Base-by-base conservation (phyloP, 2,888 invertebrate genomes). In the Idaea biselata region DNA sequence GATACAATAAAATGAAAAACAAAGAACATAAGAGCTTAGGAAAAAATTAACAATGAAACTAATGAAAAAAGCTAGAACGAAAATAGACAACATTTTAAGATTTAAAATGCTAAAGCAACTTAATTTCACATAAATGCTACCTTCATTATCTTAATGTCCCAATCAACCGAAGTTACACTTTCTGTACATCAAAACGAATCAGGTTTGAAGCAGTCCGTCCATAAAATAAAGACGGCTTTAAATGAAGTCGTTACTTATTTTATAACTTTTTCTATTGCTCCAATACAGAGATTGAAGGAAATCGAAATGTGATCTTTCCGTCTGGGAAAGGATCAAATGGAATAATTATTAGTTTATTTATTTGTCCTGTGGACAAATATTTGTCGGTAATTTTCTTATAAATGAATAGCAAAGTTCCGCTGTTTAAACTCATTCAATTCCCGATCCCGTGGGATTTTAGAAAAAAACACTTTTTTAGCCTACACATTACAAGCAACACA, bases 61-160 rank as follows among this genome's bases (percentile, higher is more conserved):
- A 1, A 25, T 25, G 25, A 1, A 25, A 25, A 25, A 25, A 25
- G 25, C 25, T 3, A 25, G 1, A 25, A 25, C 25, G 5, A 25
- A 25, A 25, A 25, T 25, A 25, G 25, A 25, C 25, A 25, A 25
- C 25, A 25, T 3, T 25, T n/a, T 5, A 25, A 25, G 25, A 5
- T 25, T 25, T 25, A 25, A 25, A 5, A 44, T 44, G 3, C 44
- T 44, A 5, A 3, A 14, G 44, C 44, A 44, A 11, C 14, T 5
- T 44, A 14, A 44, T 14, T 44, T 44, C 14, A 44, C 25, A 25
- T 25, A 44, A 14, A 44, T 8, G 5, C 14, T 14, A 14, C 44
- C 44, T 44, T 44, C 44, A 44, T 44, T 44, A 44, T 44, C 44
- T 44, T 44, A 44, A 44, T 44, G 44, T 44, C 44, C 44, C 44